phyloP scores from a whole-genome alignment of 2,797 vertebrate genomes.

The Ceyx erithaca region DNA sequence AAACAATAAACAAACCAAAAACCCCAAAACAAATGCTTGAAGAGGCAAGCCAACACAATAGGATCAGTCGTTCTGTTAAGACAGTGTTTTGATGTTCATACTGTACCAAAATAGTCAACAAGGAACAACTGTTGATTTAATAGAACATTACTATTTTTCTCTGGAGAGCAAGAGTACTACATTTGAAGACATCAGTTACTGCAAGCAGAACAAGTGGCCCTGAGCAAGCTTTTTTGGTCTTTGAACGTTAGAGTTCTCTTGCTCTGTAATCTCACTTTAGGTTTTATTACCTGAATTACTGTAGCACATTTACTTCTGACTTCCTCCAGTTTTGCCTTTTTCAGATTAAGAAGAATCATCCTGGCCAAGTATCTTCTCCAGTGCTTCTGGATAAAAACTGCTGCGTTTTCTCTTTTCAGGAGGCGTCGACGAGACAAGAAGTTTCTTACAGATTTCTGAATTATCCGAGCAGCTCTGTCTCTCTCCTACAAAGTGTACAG shows the following conservation, averaged over 20 bases:
- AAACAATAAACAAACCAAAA: too few species aligned
- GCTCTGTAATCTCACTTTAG: neutral
- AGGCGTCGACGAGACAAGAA: conserved; percentile 78
- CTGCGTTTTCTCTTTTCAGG: conserved; percentile 75
- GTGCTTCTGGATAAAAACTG: conserved; percentile 81
- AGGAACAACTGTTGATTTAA: neutral
- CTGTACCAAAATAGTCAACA: neutral
- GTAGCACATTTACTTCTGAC: conserved; percentile 77
- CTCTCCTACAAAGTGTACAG: conserved; percentile 76
- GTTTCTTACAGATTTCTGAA: conserved; percentile 77
- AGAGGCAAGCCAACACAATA: neutral
- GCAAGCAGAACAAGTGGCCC: neutral
- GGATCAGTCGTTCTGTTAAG: neutral
- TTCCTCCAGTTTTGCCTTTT: conserved; percentile 72
- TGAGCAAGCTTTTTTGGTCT: neutral
- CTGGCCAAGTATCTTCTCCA: conserved; percentile 83
- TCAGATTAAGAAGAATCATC: conserved; percentile 70
- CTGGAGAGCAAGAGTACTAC: neutral
- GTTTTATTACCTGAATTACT: conserved; percentile 85
- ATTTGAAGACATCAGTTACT: neutral
- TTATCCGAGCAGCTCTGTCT: conserved; percentile 83
- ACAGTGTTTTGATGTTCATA: neutral
- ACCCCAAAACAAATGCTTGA: too few species aligned
- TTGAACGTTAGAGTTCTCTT: neutral
- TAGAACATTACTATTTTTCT: neutral